Evolutionary conservation across 2,888 invertebrate species (phyloP).

Genomic region (Neoitamus cyanurus): DNA sequence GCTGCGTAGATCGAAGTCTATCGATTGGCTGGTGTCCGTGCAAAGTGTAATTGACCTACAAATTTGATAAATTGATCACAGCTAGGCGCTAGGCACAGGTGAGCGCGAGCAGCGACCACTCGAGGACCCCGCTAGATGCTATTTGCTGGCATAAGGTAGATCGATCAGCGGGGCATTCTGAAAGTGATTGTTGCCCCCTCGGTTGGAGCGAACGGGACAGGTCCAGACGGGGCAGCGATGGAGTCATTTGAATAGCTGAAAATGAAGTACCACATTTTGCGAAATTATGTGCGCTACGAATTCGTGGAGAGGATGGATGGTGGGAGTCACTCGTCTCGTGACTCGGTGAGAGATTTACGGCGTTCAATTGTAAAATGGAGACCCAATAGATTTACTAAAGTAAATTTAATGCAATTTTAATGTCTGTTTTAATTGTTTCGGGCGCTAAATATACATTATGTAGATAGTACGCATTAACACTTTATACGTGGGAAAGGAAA

Average conservation of each 20-base stretch:
- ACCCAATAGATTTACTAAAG: not conserved
- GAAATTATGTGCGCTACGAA: not conserved
- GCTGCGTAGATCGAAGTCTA: conserved; percentile 7
- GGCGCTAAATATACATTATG: too few relatives aligned
- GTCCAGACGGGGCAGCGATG: not conserved
- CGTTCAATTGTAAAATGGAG: not conserved
- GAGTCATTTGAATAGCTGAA: conserved; percentile 1
- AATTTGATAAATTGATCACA: conserved; percentile 36
- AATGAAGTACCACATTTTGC: not conserved
- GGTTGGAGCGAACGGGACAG: conserved; percentile 4
- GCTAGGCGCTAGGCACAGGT: not conserved
- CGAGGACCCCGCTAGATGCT: conserved; percentile 3
- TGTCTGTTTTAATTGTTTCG: too few relatives aligned
- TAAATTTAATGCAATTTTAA: not conserved
- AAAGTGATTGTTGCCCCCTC: conserved; percentile 20
- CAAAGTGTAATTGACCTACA: conserved; percentile 35
- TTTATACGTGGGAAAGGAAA: too few relatives aligned
- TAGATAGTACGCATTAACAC: too few relatives aligned
- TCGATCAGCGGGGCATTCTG: conserved; percentile 11
- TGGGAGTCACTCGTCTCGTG: not conserved
- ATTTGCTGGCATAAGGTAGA: not conserved
- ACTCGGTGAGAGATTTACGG: not conserved
- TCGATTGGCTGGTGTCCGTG: conserved; percentile 37
- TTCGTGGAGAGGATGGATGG: not conserved
- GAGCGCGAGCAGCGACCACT: not conserved